Evolutionary conservation across 64 coral and sea anemone genomes (phyloP), one percentile per base, ranked within the genome.

Genomic region (Dendrophyllia cribrosa): DNA sequence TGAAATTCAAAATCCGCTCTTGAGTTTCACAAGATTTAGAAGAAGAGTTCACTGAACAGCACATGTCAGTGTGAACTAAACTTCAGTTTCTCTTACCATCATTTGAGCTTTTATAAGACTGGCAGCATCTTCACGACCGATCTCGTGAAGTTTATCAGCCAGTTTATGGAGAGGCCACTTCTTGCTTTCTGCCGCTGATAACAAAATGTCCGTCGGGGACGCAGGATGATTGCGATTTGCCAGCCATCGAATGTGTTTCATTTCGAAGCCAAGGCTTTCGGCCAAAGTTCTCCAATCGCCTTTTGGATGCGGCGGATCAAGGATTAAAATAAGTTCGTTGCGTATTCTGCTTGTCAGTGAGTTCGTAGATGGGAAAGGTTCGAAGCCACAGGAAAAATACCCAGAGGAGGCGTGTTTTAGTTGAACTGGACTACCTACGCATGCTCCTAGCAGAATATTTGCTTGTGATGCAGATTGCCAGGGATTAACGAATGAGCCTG

Each of bases 241-340:
- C 44, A 84, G 46, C 58, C 44, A 84, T 23, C 62, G 16, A 22
- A 84, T 84, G 10, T 84, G 9, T 23, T 21, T 49, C 46, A 49
- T 5, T 51, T 46, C 19, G 20, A 67, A 48, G 16, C 80, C 80
- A 12, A 84, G 19, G 5, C 47, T 44, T 22, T 84, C 80, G 9
- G 80, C 80, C 62, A 84, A 46, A 51, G 63, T 14, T 84, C 63
- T 84, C 80, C 80, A 84, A 21, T 84, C 80, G 7, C 13, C 16
- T n/a, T 84, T 65, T 13, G 72, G 72, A 9, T 67, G 80, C 48
- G 80, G 80, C 13, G 80, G 80, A 23, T 84, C 80, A 51, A 84
- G 80, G 4, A 45, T 43, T 2, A 84, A 8, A 50, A 65, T 50
- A 21, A 84, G 80, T 24, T 84, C 63, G 50, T 44, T 84, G 19